Evolutionary conservation across 2,888 invertebrate species (phyloP).

Genomic region (Athalia cordata): DNA sequence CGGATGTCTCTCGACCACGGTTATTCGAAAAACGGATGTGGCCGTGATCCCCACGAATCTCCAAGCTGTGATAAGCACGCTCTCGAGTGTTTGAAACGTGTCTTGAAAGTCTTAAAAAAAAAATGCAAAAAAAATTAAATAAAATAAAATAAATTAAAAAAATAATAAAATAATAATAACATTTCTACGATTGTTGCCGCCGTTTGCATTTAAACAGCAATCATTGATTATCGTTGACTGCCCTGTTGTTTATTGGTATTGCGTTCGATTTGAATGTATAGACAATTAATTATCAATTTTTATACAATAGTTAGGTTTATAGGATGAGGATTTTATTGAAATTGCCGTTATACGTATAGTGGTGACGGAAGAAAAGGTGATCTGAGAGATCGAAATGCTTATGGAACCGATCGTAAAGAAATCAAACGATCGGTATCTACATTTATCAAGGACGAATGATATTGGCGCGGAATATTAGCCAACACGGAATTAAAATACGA

Average conservation of each 20-base stretch:
- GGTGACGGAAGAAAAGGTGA: too few relatives aligned
- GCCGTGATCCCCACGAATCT: neutral
- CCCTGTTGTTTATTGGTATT: slow-evolving; percentile 4
- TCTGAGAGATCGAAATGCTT: neutral
- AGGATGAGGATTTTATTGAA: slow-evolving; percentile 3
- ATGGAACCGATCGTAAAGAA: neutral
- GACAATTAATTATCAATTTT: slow-evolving; percentile 6
- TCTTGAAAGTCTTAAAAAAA: neutral
- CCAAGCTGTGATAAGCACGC: neutral
- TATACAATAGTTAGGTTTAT: neutral
- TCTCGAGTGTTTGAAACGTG: slow-evolving; percentile 10
- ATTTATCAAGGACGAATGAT: neutral
- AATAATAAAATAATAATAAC: neutral
- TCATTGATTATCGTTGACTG: slow-evolving; percentile 22
- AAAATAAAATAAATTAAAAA: neutral
- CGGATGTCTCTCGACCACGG: too few relatives aligned
- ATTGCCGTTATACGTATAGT: neutral
- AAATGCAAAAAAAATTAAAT: neutral
- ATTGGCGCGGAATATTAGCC: slow-evolving; percentile 41
- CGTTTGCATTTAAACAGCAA: neutral
- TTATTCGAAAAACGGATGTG: neutral
- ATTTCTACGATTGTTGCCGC: slow-evolving; percentile 16
- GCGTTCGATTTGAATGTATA: slow-evolving; percentile 7
- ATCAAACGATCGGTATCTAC: neutral
- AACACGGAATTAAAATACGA: slow-evolving; percentile 28